phyloP scores from a whole-genome alignment of 2,113 vertebrate genomes.

The Equus przewalskii region DNA sequence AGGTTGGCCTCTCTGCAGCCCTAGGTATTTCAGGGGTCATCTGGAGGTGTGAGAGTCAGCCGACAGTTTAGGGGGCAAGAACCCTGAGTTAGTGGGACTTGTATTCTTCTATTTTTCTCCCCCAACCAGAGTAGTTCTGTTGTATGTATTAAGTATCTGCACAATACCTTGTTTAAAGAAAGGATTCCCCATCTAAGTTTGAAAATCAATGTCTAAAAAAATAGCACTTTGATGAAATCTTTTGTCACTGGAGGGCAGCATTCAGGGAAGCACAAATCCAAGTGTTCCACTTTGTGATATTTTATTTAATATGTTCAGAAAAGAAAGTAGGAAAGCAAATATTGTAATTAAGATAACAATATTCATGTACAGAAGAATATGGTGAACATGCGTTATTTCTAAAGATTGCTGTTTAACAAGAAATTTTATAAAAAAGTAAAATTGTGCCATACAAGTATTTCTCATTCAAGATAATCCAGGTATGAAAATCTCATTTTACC shows the following conservation, averaged over 20 bases:
- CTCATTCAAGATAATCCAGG: slow-evolving; percentile 12
- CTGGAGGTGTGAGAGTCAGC: not conserved
- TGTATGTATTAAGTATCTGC: not conserved
- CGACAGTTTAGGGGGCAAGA: not conserved
- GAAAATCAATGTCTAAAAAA: slow-evolving; percentile 35
- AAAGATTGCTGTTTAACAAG: slow-evolving; percentile 28
- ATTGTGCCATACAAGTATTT: not conserved
- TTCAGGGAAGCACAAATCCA: not conserved
- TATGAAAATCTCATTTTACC: slow-evolving; percentile 19
- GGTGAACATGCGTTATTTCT: not conserved
- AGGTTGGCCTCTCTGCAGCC: not conserved
- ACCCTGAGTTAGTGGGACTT: not conserved
- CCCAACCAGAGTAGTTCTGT: not conserved
- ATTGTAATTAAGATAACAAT: not conserved
- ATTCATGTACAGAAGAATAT: not conserved
- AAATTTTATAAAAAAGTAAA: not conserved
- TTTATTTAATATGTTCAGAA: not conserved
- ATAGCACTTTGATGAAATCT: not conserved
- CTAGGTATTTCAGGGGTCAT: not conserved
- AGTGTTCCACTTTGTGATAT: not conserved
- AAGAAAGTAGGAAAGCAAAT: slow-evolving; percentile 7
- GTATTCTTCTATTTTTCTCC: not conserved
- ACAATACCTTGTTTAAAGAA: slow-evolving; percentile 12
- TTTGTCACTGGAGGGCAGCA: not conserved
- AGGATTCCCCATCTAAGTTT: not conserved